Evolutionary conservation across 2,888 invertebrate species (phyloP), one percentile per base, ranked within the genome.

Genomic region (Pasiphila rectangulata): DNA sequence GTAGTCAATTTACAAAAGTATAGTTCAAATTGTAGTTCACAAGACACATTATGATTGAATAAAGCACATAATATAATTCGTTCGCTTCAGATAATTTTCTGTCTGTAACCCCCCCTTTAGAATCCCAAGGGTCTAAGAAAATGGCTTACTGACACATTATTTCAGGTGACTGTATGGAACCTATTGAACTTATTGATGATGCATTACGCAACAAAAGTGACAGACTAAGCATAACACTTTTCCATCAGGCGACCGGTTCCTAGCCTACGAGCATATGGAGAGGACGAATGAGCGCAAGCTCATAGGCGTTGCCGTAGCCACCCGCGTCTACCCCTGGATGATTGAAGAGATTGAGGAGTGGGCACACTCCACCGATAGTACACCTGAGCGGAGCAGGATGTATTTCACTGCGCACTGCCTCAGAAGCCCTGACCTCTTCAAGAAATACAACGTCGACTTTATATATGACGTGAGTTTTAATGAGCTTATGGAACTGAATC

Each of bases 321-420:
- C 81, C 57, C 82, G 81, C 37, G 65, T 83, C 0, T 83, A 74
- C 53, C 88, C 89, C 0, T 91, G 91, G 91, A 86, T 83, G 61
- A 76, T 88, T 0, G 75, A 80, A 15, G 78, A 90, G 64, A 72
- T 83, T 0, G 90, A 91, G 45, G 86, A 89, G 49, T 83, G 90
- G 75, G 91, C 90, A 0, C 89, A 90, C 52, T 71, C 62, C 49
- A 79, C 90, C 0, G 30, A 56, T 1, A 73, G 78, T 5, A 64
- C 47, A 1, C 79, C 89, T 0, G 85, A 90, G 43, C 70, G 77
- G 19, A 60, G 86, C 42, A 64, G 90, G 13, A 81, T 90, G 67
- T 85, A 88, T 59, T 91, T 91, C 67, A 69, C 66, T 23, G 90
- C 91, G 0, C 89, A 91, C 53, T 74, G 90, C 41, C 70, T 87